These are phyloP conservation scores for Agrypnia vestita DNA, from an alignment of 1,140 invertebrate species.

Conservation along the genomic window DNA sequence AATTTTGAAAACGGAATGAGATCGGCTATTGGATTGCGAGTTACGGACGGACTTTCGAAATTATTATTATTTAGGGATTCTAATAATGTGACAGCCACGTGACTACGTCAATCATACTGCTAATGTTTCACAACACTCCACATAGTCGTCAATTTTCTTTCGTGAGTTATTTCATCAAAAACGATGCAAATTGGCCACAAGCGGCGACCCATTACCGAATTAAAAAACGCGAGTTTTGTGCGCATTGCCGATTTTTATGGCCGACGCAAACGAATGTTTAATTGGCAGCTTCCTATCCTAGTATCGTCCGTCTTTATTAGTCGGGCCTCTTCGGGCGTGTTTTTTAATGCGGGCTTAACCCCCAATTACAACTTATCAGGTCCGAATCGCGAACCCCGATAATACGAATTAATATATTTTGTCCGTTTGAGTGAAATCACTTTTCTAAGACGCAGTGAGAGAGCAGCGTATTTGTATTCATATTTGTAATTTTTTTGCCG, in stretches of 20 bases:
- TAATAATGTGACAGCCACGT: no score
- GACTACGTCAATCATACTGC: neutral
- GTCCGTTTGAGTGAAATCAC: no score
- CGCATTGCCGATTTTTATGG: conserved; percentile 27
- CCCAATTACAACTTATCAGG: neutral
- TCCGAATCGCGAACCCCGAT: no score
- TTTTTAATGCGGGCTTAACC: conserved; percentile 13
- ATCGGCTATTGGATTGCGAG: no score
- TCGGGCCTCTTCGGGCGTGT: neutral
- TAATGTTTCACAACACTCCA: neutral
- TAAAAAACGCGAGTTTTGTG: neutral
- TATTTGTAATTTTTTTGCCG: no score
- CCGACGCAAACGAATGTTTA: conserved; percentile 35
- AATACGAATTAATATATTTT: no score
- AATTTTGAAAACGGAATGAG: no score
- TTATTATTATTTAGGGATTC: no score
- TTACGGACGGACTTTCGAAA: no score
- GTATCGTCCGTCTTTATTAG: conserved; percentile 26
- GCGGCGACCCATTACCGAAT: conserved; percentile 26
- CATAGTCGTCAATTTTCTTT: neutral
- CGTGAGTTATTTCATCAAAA: neutral
- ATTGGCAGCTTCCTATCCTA: conserved; percentile 45
- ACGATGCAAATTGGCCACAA: conserved; percentile 27
- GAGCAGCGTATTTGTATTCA: no score
- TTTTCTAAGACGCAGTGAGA: no score